Evolutionary conservation across 2,113 vertebrate genomes (phyloP), one percentile per base, ranked within the genome.

Genomic region (Vombatus ursinus): DNA sequence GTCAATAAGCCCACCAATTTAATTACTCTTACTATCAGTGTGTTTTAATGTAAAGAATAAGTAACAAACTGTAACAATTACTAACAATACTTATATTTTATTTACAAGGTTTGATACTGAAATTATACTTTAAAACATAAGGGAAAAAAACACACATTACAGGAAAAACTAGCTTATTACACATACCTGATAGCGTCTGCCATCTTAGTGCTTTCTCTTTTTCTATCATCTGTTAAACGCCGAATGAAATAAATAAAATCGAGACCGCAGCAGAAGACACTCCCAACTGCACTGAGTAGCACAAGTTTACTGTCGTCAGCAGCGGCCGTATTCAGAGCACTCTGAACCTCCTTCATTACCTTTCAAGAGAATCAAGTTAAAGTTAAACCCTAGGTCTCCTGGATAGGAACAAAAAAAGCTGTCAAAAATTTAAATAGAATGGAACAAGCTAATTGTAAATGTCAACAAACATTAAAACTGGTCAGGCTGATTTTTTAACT

Each of bases 321-420:
- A 2, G 99, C 99, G 0, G 99, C 99, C 0, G 99, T 99, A 49
- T 98, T 99, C 99, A 99, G 99, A 91, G 99, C 99, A 50, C 99
- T 99, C 98, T 99, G 99, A 96, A 99, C 99, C 98, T 99, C 99
- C 98, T 99, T 99, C 99, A 99, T 99, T 95, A 99, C 99, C 99
- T 99, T 44, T 84, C 44, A 84, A 44, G 98, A 3, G 98, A 98
- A 94, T 92, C 96, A 97, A 19, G 0, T 95, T 97, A 68, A 92
- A 94, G 95, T 93, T 54, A 96, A 93, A 93, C 31, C 16, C 31
- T 92, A 44, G 92, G 91, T 89, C 31, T 68, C 61, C 31, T 84
- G 44, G 6, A 44, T 23, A 84, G 37, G 23, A 84, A 16, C 6
- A 84, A 8, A 2, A 44, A 44, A 84, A 16, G 19, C n/a, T 84